Base-by-base conservation (phyloP, 2,888 invertebrate species). In the Gymnosoma rotundatum region DNA sequence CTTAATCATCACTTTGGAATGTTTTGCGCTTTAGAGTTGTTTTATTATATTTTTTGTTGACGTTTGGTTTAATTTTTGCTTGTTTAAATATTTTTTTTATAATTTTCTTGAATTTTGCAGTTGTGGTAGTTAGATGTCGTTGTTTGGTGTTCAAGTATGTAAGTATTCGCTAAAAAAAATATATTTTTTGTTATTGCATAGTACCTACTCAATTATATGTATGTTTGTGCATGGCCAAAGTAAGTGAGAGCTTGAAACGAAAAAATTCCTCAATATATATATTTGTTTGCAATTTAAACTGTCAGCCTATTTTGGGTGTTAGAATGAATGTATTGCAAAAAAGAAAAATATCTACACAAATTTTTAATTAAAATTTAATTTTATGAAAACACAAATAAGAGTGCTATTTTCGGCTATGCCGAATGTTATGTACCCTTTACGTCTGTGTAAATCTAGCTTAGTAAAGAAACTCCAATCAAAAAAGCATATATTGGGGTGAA, bases 1-100 rank as follows among this genome's bases (percentile, higher is more conserved):
- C 90, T 91, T 92, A 92, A 91, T 91, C 91, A 91, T 92, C 91
- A 87, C 83, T 84, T 87, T 83, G 87, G 87, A 87, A 87, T 87
- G 87, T 86, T 85, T 87, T 86, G 8, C 54, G 81, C 74, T 84
- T 84, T 75, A 84, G 66, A 84, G 81, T 74, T 84, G 69, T 81
- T 78, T 78, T 72, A 52, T 78, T 69, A 63, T 81, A 42, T 67
- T 78, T 64, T 73, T 70, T 64, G 58, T 75, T 66, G 52, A 61
- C 78, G 61, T 61, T 76, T 83, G 64, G n/a, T 74, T 83, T 73
- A 60, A 72, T 56, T 78, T 80, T 78, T 78, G 21, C 12, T 42
- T 67, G 69, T 50, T 70, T 18, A 48, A 14, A 48, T 78, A 58
- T 76, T 73, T 66, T 54, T 72, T 56, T 70, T n/a, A n/a, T n/a